Percentiles rank a stretch among this genome's conserved stretches.
phyloP scores from a whole-genome alignment of 2,797 vertebrate genomes.

The Rhinoraja longicauda region DNA sequence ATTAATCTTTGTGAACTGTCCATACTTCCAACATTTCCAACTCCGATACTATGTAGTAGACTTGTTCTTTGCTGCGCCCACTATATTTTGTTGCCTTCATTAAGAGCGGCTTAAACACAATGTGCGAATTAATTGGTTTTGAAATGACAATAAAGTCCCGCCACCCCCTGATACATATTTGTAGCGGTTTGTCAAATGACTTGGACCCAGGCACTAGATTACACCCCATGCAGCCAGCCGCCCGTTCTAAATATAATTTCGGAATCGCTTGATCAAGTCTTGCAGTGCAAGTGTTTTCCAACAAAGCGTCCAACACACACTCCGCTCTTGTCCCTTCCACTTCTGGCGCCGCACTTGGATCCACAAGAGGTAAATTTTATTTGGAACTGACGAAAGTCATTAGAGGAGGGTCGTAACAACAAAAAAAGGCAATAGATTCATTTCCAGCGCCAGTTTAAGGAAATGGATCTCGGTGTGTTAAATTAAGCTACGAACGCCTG shows the following conservation, averaged over 20 bases:
- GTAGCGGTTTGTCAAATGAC: conserved; percentile 14
- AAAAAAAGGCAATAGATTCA: neutral
- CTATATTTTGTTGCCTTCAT: neutral
- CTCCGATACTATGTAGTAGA: neutral
- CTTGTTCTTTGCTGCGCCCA: neutral
- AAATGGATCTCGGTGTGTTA: neutral
- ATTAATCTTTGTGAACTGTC: too few species aligned
- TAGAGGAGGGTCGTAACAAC: neutral
- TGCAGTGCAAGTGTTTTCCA: neutral
- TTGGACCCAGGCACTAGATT: conserved; percentile 4
- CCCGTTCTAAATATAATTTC: conserved; percentile 25
- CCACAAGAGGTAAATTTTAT: conserved; percentile 10
- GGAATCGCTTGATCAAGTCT: conserved; percentile 13
- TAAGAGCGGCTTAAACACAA: neutral
- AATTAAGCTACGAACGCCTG: neutral
- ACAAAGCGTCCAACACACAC: neutral
- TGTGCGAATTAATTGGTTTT: neutral
- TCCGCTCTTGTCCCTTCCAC: neutral
- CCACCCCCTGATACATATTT: neutral
- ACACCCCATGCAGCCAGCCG: neutral
- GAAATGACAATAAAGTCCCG: conserved; percentile 1
- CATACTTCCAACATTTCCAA: too few species aligned
- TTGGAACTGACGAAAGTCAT: neutral
- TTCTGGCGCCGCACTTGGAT: neutral
- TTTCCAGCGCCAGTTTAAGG: neutral